A percentile compares a stretch with the other conserved stretches of the same genome.
These are phyloP conservation scores for Lasiommata megera DNA, from an alignment of 2,888 invertebrate species.

Conservation along the genomic window DNA sequence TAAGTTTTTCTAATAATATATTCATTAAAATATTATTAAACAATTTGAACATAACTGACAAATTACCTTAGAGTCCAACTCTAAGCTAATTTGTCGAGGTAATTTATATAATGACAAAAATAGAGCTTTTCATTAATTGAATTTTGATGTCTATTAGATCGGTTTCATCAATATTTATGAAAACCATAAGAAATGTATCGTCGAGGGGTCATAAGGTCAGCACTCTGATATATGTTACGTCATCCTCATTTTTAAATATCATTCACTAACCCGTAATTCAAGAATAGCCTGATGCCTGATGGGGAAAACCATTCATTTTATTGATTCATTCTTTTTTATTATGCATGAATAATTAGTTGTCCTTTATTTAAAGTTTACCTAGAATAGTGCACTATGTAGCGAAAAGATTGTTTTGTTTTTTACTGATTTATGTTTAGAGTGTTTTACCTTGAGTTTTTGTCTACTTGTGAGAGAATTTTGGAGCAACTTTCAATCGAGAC, in stretches of 20 bases:
- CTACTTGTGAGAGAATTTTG: too few relatives aligned
- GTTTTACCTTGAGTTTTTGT: too few relatives aligned
- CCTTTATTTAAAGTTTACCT: neutral
- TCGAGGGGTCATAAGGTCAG: slow-evolving; percentile 37
- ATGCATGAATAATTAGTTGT: neutral
- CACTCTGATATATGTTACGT: slow-evolving; percentile 30
- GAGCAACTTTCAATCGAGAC: too few relatives aligned
- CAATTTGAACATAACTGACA: neutral
- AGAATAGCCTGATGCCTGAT: slow-evolving; percentile 20
- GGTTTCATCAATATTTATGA: slow-evolving; percentile 29
- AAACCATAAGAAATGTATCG: slow-evolving; percentile 28
- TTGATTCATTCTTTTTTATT: slow-evolving; percentile 8
- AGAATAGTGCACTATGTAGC: too few relatives aligned
- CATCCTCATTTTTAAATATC: slow-evolving; percentile 33
- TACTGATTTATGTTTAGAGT: too few relatives aligned
- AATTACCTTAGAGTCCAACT: neutral
- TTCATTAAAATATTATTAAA: too few relatives aligned
- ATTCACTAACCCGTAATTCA: slow-evolving; percentile 33
- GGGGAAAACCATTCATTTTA: slow-evolving; percentile 30
- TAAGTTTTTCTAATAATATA: too few relatives aligned
- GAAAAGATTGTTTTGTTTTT: too few relatives aligned
- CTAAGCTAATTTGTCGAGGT: too few relatives aligned
- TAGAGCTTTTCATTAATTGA: slow-evolving; percentile 20
- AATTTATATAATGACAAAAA: slow-evolving; percentile 11
- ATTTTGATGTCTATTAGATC: slow-evolving; percentile 27